These are phyloP conservation scores for Parazoanthus swiftii DNA, from an alignment of 92 coral and sea anemone species.

Conservation along the genomic window DNA sequence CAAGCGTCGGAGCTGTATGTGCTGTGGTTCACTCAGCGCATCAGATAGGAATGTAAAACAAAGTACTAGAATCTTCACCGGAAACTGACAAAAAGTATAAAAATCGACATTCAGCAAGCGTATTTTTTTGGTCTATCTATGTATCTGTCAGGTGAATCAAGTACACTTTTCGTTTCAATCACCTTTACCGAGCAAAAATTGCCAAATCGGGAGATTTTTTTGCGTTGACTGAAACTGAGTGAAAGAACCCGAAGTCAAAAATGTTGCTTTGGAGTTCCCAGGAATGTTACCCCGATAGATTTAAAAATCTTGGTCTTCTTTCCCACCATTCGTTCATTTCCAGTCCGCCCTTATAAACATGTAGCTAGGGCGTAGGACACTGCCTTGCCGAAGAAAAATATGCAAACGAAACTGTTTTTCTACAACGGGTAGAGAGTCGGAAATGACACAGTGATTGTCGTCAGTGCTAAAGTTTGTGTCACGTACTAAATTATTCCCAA, in stretches of 20 bases:
- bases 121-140: not conserved
- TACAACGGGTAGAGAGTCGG: not conserved
- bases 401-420: not conserved
- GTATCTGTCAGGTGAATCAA: not conserved
- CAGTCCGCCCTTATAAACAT: not conserved
- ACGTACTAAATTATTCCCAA: not conserved
- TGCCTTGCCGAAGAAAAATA: not conserved
- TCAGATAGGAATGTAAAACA: slow-evolving; percentile 6
- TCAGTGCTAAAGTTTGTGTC: not conserved
- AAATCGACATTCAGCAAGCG: not conserved
- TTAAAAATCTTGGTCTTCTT: not conserved
- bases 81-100: not conserved
- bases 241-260: not conserved
- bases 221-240: not conserved
- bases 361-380: not conserved
- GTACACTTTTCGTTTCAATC: not conserved
- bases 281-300: not conserved
- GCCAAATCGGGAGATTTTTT: slow-evolving; percentile 4
- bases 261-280: not conserved
- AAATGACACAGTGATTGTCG: not conserved
- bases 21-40: not conserved
- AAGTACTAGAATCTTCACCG: slow-evolving; percentile 1
- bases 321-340: not conserved
- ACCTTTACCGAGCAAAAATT: not conserved
- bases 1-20: not conserved